Conservation (phyloP, 2,888 invertebrate genomes). For the Teleogryllus oceanicus region DNA sequence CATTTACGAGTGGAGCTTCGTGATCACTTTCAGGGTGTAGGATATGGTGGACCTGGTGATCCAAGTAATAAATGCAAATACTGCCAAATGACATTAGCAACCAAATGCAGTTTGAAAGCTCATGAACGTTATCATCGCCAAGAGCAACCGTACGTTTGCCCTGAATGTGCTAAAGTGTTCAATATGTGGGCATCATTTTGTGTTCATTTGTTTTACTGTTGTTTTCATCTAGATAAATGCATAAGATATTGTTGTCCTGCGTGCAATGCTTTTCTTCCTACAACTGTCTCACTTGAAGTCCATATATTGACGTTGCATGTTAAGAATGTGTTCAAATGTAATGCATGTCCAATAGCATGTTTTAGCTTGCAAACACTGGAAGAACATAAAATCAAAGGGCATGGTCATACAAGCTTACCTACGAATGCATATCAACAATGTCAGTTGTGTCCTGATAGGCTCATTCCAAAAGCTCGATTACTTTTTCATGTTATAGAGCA, state of each 20-base stretch:
- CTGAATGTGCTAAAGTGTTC: conserved; percentile 31
- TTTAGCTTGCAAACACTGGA: conserved; percentile 22
- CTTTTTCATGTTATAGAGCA: conserved; percentile 27
- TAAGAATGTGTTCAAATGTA: conserved; percentile 31
- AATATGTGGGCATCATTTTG: conserved; percentile 28
- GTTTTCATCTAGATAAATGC: conserved; percentile 29
- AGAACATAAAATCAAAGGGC: conserved; percentile 27
- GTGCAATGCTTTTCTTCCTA: background rate
- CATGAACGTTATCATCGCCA: conserved; percentile 28
- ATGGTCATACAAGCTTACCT: background rate
- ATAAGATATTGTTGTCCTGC: conserved; percentile 24
- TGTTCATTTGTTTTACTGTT: conserved; percentile 26
- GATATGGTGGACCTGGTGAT: background rate
- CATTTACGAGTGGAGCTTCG: background rate
- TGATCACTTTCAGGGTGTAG: background rate
- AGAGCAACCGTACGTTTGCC: conserved; percentile 31
- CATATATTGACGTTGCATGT: conserved; percentile 27
- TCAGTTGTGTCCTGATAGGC: conserved; percentile 26
- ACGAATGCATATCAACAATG: conserved; percentile 29
- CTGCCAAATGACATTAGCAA: background rate
- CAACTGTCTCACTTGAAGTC: conserved; percentile 19
- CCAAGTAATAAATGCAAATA: background rate
- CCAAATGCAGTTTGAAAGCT: conserved; percentile 27
- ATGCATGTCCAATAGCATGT: conserved; percentile 31
- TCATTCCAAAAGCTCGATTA: conserved; percentile 29